A percentile compares a stretch with the other conserved stretches of the same genome.
These are phyloP conservation scores for Catharus bicknelli DNA, from an alignment of 2,113 vertebrate genomes.

Conservation along the genomic window DNA sequence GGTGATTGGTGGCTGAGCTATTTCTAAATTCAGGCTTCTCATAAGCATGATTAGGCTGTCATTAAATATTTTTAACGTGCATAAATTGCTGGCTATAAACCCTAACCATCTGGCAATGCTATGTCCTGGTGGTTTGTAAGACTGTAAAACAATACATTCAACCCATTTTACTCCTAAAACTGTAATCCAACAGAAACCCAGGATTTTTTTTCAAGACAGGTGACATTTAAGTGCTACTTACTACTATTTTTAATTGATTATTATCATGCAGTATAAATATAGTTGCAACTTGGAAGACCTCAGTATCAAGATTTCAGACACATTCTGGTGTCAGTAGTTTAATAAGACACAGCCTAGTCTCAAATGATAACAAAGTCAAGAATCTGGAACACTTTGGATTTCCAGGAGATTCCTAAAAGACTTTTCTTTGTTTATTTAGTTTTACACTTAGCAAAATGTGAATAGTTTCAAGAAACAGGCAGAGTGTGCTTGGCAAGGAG, in stretches of 20 bases:
- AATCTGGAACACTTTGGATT: background rate
- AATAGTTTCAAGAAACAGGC: background rate
- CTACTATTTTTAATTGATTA: background rate
- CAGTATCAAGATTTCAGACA: background rate
- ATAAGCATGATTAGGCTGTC: constrained; percentile 6
- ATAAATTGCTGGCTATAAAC: constrained; percentile 30
- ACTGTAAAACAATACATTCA: constrained; percentile 21
- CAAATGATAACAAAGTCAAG: background rate
- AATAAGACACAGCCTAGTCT: background rate
- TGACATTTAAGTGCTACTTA: background rate
- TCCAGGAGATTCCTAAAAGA: background rate
- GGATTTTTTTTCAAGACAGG: background rate
- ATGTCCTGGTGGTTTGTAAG: constrained; percentile 1
- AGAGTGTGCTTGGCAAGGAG: background rate
- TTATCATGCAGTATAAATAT: background rate
- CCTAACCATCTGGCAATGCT: constrained; percentile 10
- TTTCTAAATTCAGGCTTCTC: constrained; percentile 42
- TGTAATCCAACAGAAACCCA: background rate
- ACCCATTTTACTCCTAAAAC: background rate
- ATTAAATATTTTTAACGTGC: constrained; percentile 42
- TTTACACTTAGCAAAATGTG: background rate
- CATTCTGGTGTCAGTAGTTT: background rate
- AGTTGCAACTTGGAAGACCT: background rate
- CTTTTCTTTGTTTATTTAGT: background rate
- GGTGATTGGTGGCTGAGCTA: constrained; percentile 31